Base-by-base conservation (phyloP, 2,797 vertebrate species). In the Galagoides demidoff region DNA sequence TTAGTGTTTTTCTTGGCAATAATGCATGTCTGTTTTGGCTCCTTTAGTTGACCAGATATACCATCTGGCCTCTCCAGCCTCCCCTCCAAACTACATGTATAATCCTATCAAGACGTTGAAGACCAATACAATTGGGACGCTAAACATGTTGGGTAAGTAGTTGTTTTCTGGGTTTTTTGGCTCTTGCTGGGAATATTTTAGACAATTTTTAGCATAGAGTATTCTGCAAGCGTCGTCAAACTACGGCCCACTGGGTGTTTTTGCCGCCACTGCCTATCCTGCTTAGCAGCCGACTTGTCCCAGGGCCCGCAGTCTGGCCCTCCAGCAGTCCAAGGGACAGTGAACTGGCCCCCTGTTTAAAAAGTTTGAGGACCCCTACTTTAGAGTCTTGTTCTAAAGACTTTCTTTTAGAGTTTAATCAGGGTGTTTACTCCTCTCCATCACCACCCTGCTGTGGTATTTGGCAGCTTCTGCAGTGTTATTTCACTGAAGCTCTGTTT, bases 61-160 rank as follows among this genome's bases (percentile, higher is more conserved):
- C 98, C 99, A 99, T 95, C 98, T 99, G 96, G 99, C 99, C 0
- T 99, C 99, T 94, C 99, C 99, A 92, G 99, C 99, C 71, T 99
- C 99, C 66, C 99, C 99, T 95, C 99, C 99, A 22, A 99, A 99
- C 98, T 99, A 99, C 98, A 99, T 99, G 99, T 99, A 99, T 98
- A 99, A 99, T 97, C 99, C 99, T 90, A 99, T 99, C 98, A 99
- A 99, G 98, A 99, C 99, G 0, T 98, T 99, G 59, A 99, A 99
- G 98, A 99, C 99, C 55, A 99, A 99, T 97, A 99, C 99, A 14
- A 99, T 99, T 20, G 99, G 99, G 83, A 99, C 99, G 3, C 98
- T 99, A 9, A 99, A 99, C 97, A 99, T 99, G 99, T 98, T 99
- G 37, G 99, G 99, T 99, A 96, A 99, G 99, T 99, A 63, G 3